Evolutionary conservation across 2,797 vertebrate species (phyloP).

Genomic region (Semaprochilodus insignis): DNA sequence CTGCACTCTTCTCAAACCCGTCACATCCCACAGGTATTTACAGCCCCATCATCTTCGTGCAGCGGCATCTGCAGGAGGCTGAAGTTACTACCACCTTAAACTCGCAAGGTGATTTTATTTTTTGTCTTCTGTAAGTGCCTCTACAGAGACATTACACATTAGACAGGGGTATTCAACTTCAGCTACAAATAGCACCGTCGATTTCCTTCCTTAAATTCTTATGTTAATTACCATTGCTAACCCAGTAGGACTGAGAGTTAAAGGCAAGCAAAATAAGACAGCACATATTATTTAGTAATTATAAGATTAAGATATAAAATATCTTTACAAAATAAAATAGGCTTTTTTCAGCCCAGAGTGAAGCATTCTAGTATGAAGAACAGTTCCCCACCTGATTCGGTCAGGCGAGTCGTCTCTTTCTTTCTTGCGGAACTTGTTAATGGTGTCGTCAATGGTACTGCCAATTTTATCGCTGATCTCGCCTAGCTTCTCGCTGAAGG

Average conservation of each 20-base stretch:
- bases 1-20: too few species aligned
- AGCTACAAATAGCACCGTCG: not conserved
- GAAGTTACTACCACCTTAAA: too few species aligned
- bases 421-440: slow-evolving; percentile 98
- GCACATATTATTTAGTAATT: too few species aligned
- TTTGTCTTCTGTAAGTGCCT: not conserved
- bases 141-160: not conserved
- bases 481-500: slow-evolving; percentile 96
- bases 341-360: not conserved
- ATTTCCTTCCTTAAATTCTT: not conserved
- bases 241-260: too few species aligned
- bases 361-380: not conserved
- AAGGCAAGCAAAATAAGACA: too few species aligned
- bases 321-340: too few species aligned
- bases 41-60: too few species aligned
- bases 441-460: slow-evolving; percentile 96
- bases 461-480: slow-evolving; percentile 98
- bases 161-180: not conserved
- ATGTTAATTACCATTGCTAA: too few species aligned
- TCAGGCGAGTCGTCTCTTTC: slow-evolving; percentile 96
- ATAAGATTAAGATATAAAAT: too few species aligned
- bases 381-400: slow-evolving; percentile 85
- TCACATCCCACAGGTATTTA: too few species aligned
- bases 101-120: too few species aligned
- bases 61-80: too few species aligned